Conservation (phyloP, 1,140 invertebrate species). For the Lethrus apterus region DNA sequence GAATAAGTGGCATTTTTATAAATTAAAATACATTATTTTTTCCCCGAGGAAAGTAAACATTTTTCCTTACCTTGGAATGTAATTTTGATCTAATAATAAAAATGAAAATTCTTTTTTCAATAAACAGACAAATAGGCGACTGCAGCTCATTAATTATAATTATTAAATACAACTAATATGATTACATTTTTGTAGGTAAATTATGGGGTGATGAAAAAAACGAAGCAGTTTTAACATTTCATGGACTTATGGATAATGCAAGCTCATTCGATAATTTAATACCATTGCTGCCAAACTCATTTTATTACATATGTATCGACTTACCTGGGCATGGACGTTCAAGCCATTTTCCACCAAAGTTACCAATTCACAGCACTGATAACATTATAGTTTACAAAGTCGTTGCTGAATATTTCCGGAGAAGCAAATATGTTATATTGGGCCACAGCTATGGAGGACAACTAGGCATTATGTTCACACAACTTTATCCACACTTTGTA, state of each 20-base stretch:
- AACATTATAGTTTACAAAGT: background rate
- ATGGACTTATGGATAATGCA: conserved; percentile 59
- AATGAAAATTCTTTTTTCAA: no score
- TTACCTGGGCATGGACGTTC: conserved; percentile 64
- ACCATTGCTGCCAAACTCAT: conserved; percentile 47
- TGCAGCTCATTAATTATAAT: no score
- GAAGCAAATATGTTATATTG: conserved; percentile 47
- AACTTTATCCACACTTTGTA: conserved; percentile 47
- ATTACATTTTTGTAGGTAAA: conserved; percentile 45
- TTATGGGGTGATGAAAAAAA: conserved; percentile 52
- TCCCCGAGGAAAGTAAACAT: no score
- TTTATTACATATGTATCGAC: conserved; percentile 58
- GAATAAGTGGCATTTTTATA: no score
- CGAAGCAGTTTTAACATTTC: conserved; percentile 50
- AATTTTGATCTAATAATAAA: no score
- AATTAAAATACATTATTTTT: no score
- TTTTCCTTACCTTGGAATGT: no score
- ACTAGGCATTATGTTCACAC: conserved; percentile 40
- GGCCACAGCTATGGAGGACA: conserved; percentile 53
- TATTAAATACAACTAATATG: no score
- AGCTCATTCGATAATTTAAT: conserved; percentile 59
- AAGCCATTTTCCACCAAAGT: conserved; percentile 45
- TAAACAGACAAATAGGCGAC: no score
- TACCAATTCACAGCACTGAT: conserved; percentile 26
- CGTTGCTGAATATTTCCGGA: background rate